A percentile compares a stretch with the other conserved stretches of the same genome.
These are phyloP conservation scores for Drosophila melanosoma DNA, from an alignment of 2,888 invertebrate genomes.

Conservation along the genomic window DNA sequence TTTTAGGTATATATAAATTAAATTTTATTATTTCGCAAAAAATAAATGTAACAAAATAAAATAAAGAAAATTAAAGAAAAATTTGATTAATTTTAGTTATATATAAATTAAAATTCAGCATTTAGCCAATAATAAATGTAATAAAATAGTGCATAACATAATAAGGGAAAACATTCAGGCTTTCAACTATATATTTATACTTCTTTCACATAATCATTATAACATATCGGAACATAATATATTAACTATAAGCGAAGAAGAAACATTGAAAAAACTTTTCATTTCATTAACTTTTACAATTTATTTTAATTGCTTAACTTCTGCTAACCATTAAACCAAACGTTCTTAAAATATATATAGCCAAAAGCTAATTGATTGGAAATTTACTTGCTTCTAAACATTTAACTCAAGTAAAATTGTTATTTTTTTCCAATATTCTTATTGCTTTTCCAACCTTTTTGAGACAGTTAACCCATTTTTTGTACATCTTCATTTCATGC, in stretches of 20 bases:
- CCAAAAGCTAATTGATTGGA: neutral
- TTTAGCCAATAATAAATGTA: neutral
- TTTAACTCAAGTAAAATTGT: neutral
- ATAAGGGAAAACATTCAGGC: neutral
- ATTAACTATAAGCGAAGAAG: neutral
- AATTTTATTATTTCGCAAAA: neutral
- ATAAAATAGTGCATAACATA: neutral
- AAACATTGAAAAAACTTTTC: neutral
- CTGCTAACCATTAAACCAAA: neutral
- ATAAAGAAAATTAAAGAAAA: no score
- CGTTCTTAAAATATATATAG: neutral
- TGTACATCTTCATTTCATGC: slow-evolving; percentile 1
- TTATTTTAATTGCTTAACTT: neutral
- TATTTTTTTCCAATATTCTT: neutral
- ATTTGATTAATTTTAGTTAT: no score
- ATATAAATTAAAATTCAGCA: neutral
- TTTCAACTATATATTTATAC: neutral
- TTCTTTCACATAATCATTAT: rapidly evolving
- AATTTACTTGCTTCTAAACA: neutral
- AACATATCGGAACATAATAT: neutral
- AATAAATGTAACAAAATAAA: neutral
- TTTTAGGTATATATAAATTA: neutral
- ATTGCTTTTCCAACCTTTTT: neutral
- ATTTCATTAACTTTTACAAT: neutral
- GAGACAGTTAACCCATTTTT: neutral